Conservation (phyloP, 2,888 invertebrate genomes). For the Heteromurus nitidus region DNA sequence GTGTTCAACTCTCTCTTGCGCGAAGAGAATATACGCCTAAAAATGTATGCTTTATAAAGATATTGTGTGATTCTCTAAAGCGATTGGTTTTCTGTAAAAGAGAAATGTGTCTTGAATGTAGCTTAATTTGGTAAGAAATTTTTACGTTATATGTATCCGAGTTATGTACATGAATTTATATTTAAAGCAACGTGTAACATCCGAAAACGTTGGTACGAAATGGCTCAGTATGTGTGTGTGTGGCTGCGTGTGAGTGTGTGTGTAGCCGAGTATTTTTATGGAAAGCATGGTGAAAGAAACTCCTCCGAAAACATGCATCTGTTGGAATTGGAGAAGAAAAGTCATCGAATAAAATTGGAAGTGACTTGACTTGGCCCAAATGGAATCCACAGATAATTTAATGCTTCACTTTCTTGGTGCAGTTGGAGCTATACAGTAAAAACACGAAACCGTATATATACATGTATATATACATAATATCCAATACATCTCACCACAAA, state of each 20-base stretch:
- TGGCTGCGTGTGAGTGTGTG: too few species aligned
- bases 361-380: conserved; percentile 63
- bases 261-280: too few species aligned
- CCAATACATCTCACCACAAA: conserved; percentile 1
- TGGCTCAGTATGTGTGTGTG: too few species aligned
- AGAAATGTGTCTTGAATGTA: conserved; percentile 7
- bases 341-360: conserved; percentile 66
- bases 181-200: too few species aligned
- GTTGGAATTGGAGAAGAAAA: conserved; percentile 60
- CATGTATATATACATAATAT: not conserved
- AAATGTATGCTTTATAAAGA: conserved; percentile 33
- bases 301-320: conserved; percentile 52
- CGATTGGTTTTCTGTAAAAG: conserved; percentile 32
- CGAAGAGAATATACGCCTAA: not conserved
- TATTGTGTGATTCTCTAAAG: conserved; percentile 32
- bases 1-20: not conserved
- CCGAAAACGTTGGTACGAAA: too few species aligned
- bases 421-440: not conserved
- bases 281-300: conserved; percentile 49
- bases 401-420: conserved; percentile 39
- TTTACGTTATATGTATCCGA: too few species aligned
- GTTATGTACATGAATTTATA: too few species aligned
- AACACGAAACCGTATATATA: conserved; percentile 17
- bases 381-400: conserved; percentile 66
- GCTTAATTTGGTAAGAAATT: conserved; percentile 43